Conservation (phyloP, 92 coral and sea anemone genomes). For the Epizoanthus scotinus region DNA sequence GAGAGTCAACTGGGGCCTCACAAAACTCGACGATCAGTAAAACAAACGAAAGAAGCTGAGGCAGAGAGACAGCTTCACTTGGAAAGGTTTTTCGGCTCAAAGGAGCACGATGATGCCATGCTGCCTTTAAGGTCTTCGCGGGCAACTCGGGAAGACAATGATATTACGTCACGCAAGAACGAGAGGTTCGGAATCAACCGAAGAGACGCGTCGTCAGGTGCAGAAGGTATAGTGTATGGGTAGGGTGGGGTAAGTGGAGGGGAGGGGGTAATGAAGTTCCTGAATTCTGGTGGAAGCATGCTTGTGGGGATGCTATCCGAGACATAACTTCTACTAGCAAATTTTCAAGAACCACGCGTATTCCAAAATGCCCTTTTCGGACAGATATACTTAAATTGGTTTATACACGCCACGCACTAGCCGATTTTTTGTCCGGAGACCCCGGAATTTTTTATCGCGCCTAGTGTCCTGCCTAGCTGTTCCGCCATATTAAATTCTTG, state of each 20-base stretch:
- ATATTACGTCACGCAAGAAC: constrained; percentile 69
- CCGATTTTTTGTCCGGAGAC: too few relatives aligned
- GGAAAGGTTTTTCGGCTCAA: constrained; percentile 31
- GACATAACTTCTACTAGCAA: too few relatives aligned
- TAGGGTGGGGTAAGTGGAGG: neutral
- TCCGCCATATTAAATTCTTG: too few relatives aligned
- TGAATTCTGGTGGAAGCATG: too few relatives aligned
- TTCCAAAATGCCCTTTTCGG: too few relatives aligned
- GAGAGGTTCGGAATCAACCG: constrained; percentile 54
- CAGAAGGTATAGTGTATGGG: neutral
- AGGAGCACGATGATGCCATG: neutral
- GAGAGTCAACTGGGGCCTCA: constrained; percentile 28
- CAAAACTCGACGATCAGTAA: constrained; percentile 6
- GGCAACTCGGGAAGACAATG: constrained; percentile 77
- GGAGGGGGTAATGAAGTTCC: neutral
- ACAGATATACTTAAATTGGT: too few relatives aligned
- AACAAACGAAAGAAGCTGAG: neutral
- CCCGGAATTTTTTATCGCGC: too few relatives aligned
- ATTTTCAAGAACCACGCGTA: too few relatives aligned
- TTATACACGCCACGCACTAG: too few relatives aligned
- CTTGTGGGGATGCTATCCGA: neutral
- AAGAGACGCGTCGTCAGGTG: neutral
- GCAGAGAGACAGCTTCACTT: neutral
- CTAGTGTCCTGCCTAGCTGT: too few relatives aligned
- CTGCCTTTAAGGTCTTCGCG: constrained; percentile 71